Evolutionary conservation across 2,797 vertebrate genomes (phyloP).

Genomic region (Scomberomorus guttatus): DNA sequence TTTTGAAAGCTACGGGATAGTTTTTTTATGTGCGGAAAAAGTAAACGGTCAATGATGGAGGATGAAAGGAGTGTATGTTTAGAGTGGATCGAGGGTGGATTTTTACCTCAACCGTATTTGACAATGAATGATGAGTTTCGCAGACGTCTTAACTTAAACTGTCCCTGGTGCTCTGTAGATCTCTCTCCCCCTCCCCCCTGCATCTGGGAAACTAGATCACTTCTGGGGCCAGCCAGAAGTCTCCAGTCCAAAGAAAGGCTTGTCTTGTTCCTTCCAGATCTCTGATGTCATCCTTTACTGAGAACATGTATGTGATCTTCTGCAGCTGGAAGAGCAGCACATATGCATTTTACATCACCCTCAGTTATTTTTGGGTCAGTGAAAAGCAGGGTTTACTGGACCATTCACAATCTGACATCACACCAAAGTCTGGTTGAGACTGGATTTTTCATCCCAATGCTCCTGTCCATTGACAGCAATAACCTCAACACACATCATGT

Average conservation of each 20-base stretch:
- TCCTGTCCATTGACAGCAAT: constrained; percentile 53
- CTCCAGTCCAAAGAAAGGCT: constrained; percentile 62
- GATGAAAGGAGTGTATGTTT: constrained; percentile 53
- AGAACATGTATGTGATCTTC: constrained; percentile 76
- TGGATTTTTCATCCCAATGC: constrained; percentile 56
- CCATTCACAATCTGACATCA: constrained; percentile 73
- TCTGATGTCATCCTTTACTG: constrained; percentile 74
- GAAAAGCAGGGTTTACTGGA: constrained; percentile 74
- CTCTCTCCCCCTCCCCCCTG: constrained; percentile 32
- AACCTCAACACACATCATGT: constrained; percentile 43
- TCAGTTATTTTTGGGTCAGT: constrained; percentile 70
- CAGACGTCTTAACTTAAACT: constrained; percentile 75
- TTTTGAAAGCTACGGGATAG: constrained; percentile 24
- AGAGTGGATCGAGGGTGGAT: constrained; percentile 42
- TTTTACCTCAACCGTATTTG: constrained; percentile 67
- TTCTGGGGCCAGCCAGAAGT: constrained; percentile 62
- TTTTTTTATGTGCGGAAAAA: constrained; percentile 41
- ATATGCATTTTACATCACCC: constrained; percentile 76
- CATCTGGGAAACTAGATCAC: constrained; percentile 74
- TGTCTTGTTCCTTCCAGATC: constrained; percentile 73
- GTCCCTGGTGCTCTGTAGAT: constrained; percentile 68
- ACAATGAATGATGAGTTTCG: constrained; percentile 79
- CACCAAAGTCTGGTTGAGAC: constrained; percentile 65
- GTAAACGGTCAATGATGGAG: constrained; percentile 35
- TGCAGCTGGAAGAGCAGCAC: constrained; percentile 74